A percentile compares a stretch with the other conserved stretches of the same genome.
Conservation (phyloP, 1,140 invertebrate species). For the Apis florea region DNA sequence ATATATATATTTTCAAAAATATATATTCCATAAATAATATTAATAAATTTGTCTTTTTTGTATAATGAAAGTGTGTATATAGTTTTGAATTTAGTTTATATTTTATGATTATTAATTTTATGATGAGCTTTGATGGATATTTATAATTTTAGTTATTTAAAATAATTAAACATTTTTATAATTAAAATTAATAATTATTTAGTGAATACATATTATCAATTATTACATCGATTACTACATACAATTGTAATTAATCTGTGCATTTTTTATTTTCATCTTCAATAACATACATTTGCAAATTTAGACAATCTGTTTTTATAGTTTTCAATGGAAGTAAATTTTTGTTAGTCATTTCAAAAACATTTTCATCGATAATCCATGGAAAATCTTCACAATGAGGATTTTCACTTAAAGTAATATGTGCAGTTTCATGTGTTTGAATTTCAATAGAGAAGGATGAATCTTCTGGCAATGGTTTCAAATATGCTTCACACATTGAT, state of each 20-base stretch:
- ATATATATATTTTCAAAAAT: no score
- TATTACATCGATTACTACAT: background rate
- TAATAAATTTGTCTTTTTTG: no score
- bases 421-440: constrained; percentile 81
- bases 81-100: background rate
- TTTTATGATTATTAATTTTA: background rate
- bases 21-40: no score
- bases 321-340: constrained; percentile 71
- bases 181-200: background rate
- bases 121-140: background rate
- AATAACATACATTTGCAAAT: constrained; percentile 71
- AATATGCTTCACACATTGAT: constrained; percentile 76
- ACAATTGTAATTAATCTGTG: background rate
- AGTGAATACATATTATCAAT: background rate
- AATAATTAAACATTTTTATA: background rate
- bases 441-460: constrained; percentile 81
- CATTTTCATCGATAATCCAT: constrained; percentile 75
- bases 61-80: background rate
- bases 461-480: constrained; percentile 79
- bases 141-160: background rate
- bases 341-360: constrained; percentile 59
- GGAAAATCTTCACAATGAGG: constrained; percentile 81
- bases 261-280: constrained; percentile 53
- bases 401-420: constrained; percentile 78
- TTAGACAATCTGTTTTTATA: constrained; percentile 70